Base-by-base conservation (phyloP, 2,113 vertebrate species). In the Phainopepla nitens region DNA sequence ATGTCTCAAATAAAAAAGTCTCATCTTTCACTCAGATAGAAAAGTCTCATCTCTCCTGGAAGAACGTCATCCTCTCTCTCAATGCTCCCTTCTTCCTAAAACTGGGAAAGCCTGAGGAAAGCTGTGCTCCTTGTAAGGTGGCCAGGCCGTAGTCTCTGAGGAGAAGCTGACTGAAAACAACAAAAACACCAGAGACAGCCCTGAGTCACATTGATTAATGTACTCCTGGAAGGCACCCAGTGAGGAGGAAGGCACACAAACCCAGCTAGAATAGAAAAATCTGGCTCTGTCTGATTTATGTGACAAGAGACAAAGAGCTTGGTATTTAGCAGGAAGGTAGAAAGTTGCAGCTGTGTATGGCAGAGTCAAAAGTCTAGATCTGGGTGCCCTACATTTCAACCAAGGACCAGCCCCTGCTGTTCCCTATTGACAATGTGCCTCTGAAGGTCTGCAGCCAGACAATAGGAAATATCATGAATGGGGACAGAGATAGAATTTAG, bases 231-330 rank as follows among this genome's bases (percentile, higher is more conserved):
- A 96, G 94, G 93, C 91, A 94, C 94, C 91, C 91, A 94, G 76
- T 4, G 9, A 89, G 86, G 56, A 93, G 44, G 61, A 96, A 87
- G 93, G 80, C 76, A 97, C 83, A 96, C 93, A 96, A 95, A 93
- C 89, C 80, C 95, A 94, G 89, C 76, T 78, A 90, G 95, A 90
- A 93, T 75, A 92, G 93, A 87, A 93, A 93, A 97, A 94, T 68
- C 93, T 95, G 93, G 76, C 80, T 95, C 86, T 58, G 42, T 78
- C 68, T 94, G 89, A 94, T 94, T 93, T 87, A 49, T 95, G 39
- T 92, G 96, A 94, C 94, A 94, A 91, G 80, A 94, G 80, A 95
- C 68, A 92, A 95, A 97, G 86, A 94, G 86, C 56, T 88, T 93
- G 89, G 76, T 68, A 96, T 95, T 97, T 95, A 94, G 86, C 87